These are phyloP conservation scores for Panzeria rudis DNA, from an alignment of 2,888 invertebrate species.

Conservation along the genomic window DNA sequence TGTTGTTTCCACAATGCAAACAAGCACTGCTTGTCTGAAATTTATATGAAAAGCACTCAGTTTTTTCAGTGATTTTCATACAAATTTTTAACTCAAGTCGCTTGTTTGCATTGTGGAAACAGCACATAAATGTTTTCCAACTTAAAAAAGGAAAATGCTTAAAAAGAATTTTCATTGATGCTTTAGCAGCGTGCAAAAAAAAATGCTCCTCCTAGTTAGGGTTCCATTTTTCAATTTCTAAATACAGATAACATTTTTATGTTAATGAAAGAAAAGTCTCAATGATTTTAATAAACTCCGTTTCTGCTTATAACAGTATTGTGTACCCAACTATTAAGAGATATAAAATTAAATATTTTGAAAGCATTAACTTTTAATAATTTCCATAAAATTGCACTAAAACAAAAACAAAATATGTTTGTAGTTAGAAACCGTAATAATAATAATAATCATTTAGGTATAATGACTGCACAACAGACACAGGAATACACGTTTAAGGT, in stretches of 20 bases:
- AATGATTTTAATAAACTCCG: too few relatives aligned
- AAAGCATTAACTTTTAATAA: background rate
- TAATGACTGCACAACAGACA: background rate
- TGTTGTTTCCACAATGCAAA: too few relatives aligned
- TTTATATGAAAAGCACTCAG: too few relatives aligned
- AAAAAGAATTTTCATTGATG: background rate
- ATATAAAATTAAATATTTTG: background rate
- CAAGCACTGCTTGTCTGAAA: too few relatives aligned
- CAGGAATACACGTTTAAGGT: background rate
- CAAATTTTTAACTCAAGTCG: too few relatives aligned
- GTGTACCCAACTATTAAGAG: constrained; percentile 1
- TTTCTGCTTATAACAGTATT: background rate
- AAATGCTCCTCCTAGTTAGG: background rate
- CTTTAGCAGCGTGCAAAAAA: background rate
- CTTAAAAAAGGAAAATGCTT: background rate
- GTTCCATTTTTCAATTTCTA: background rate
- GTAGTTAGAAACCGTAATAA: background rate
- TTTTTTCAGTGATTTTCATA: too few relatives aligned
- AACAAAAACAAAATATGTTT: background rate
- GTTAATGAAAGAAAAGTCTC: too few relatives aligned
- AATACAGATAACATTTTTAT: background rate
- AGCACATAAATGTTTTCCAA: background rate
- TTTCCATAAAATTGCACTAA: background rate
- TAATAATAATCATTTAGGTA: background rate
- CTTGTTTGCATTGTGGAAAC: too few relatives aligned